These are phyloP conservation scores for Itoplectis maculator DNA, from an alignment of 2,888 invertebrate genomes.

Conservation along the genomic window DNA sequence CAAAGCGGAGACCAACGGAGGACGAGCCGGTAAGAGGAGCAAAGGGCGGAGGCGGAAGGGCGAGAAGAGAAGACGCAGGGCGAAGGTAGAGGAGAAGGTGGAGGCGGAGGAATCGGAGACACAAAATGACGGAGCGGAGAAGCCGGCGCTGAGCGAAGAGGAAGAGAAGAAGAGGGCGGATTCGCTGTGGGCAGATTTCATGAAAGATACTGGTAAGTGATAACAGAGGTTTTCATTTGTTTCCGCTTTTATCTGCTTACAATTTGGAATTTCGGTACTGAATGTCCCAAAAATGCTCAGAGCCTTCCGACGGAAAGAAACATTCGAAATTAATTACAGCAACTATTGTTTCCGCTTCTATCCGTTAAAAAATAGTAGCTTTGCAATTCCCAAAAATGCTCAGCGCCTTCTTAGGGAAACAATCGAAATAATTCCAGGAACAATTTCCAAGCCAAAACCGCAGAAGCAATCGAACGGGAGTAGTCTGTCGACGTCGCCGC, in stretches of 20 bases:
- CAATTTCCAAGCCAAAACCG: conserved; percentile 69
- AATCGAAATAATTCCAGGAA: conserved; percentile 49
- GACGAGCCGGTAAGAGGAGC: conserved; percentile 72
- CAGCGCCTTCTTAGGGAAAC: too few species aligned
- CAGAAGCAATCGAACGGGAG: conserved; percentile 67
- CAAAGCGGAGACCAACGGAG: conserved; percentile 73
- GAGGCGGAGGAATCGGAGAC: conserved; percentile 73
- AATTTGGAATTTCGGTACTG: too few species aligned
- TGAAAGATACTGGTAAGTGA: conserved; percentile 88
- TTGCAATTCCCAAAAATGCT: background rate
- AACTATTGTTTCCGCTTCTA: too few species aligned
- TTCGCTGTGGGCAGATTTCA: conserved; percentile 92
- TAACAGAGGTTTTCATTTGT: too few species aligned
- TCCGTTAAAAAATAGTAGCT: background rate
- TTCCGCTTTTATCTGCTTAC: background rate
- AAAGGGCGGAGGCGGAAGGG: conserved; percentile 73
- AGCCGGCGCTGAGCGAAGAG: conserved; percentile 85
- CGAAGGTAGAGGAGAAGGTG: conserved; percentile 63
- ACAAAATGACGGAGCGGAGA: conserved; percentile 79
- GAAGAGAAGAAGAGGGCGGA: conserved; percentile 90
- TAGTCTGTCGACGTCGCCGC: conserved; percentile 62
- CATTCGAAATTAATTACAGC: too few species aligned
- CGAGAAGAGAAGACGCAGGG: conserved; percentile 60
- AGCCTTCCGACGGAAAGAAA: too few species aligned
- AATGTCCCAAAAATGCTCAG: too few species aligned